Conservation (phyloP, 2,797 vertebrate species). For the Brotula barbata region DNA sequence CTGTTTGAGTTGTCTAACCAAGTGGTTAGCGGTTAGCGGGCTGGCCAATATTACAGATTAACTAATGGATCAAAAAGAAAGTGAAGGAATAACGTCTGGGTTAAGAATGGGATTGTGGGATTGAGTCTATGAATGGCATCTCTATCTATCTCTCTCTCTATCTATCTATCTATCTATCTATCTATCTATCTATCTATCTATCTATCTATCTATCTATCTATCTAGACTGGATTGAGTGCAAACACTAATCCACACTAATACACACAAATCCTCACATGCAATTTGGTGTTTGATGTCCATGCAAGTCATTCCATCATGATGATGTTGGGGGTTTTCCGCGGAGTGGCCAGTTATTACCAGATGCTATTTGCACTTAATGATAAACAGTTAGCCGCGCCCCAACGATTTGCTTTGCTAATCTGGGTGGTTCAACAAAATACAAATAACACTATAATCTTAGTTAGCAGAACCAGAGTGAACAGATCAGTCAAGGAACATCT, state of each 20-base stretch:
- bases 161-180: background rate
- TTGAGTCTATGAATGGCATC: conserved; percentile 58
- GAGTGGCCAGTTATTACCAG: conserved; percentile 14
- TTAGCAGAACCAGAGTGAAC: too few relatives aligned
- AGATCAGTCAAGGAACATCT: too few relatives aligned
- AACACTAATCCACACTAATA: conserved; percentile 66
- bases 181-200: background rate
- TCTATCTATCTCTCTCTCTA: conserved; percentile 19
- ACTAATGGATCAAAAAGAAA: conserved; percentile 23
- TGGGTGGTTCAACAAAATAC: background rate
- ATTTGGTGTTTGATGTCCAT: conserved; percentile 39
- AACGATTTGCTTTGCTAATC: background rate
- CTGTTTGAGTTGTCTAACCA: background rate
- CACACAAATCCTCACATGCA: conserved; percentile 39
- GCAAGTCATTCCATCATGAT: conserved; percentile 31
- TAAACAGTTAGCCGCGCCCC: background rate
- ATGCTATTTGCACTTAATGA: conserved; percentile 2
- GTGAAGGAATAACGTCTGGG: conserved; percentile 38
- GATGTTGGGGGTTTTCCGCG: conserved; percentile 13
- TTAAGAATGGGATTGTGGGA: conserved; percentile 30
- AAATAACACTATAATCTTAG: background rate
- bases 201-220: too few relatives aligned
- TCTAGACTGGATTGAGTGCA: conserved; percentile 73
- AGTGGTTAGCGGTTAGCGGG: background rate
- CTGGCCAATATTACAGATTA: background rate